Percentiles rank a stretch among this genome's conserved stretches.
phyloP scores from a whole-genome alignment of 2,797 vertebrate genomes.

The Chiroxiphia lanceolata region DNA sequence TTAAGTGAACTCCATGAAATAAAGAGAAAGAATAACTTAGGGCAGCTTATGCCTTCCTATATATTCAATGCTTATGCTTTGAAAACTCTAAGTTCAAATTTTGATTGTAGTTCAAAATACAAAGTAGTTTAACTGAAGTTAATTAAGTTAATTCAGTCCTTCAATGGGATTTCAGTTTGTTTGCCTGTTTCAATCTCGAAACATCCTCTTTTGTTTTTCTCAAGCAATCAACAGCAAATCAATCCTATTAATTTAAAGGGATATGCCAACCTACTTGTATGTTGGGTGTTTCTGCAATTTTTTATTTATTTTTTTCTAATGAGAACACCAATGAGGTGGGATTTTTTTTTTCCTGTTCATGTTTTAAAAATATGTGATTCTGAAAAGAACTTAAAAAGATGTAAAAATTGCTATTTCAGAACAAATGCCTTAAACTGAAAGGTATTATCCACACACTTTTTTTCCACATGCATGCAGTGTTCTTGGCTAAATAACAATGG shows the following conservation, averaged over 20 bases:
- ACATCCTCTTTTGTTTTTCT: not conserved
- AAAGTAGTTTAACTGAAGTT: not conserved
- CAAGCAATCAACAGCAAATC: not conserved
- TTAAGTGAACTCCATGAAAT: not conserved
- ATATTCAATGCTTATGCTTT: not conserved
- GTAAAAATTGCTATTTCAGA: not conserved
- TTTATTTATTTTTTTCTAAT: not conserved
- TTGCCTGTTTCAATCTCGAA: constrained; percentile 1
- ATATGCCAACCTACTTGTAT: not conserved
- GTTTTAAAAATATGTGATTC: not conserved
- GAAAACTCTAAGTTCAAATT: not conserved
- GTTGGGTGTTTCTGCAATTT: not conserved
- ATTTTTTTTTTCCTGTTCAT: not conserved
- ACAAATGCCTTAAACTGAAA: not conserved
- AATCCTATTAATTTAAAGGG: not conserved
- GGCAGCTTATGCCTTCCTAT: not conserved
- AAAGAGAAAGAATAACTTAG: not conserved
- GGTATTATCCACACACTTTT: not conserved
- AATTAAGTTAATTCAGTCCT: not conserved
- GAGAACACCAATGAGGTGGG: not conserved
- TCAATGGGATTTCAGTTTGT: not conserved
- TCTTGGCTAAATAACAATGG: not conserved
- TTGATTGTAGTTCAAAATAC: not conserved
- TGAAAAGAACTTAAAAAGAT: not conserved
- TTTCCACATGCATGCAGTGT: not conserved